Percentiles rank a stretch among this genome's conserved stretches.
phyloP scores from a whole-genome alignment of 1,140 invertebrate species.

The Drosophila repletoides region DNA sequence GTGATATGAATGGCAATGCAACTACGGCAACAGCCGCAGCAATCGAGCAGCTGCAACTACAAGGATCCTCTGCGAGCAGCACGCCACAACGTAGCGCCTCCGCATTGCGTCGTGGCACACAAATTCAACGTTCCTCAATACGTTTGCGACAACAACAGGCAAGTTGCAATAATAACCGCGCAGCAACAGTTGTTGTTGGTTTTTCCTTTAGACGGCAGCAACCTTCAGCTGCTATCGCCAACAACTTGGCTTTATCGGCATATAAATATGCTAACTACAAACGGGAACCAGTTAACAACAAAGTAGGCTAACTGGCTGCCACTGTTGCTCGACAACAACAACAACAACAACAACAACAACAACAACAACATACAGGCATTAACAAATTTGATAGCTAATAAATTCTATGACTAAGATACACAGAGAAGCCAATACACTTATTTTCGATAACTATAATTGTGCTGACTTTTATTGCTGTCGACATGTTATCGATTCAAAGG shows the following conservation, averaged over 20 bases:
- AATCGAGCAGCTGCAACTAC: conserved; percentile 13
- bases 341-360: conserved; percentile 1
- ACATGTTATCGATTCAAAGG: no score
- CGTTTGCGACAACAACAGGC: conserved; percentile 81
- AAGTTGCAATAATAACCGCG: conserved; percentile 30
- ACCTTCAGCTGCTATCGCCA: conserved; percentile 41
- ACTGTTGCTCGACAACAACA: conserved; percentile 22
- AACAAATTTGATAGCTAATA: neutral
- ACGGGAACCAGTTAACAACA: conserved; percentile 58
- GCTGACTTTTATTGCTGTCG: no score
- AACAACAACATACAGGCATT: neutral
- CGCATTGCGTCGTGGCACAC: conserved; percentile 61
- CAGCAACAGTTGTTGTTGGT: conserved; percentile 4
- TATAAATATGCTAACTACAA: conserved; percentile 42
- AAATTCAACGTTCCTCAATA: conserved; percentile 67
- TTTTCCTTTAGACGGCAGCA: conserved; percentile 27
- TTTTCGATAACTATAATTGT: no score
- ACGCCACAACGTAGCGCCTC: conserved; percentile 56
- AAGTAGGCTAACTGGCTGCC: conserved; percentile 69
- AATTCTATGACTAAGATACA: neutral
- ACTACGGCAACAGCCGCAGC: conserved; percentile 11
- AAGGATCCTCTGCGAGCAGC: neutral
- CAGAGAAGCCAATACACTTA: no score
- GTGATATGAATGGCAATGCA: conserved; percentile 67
- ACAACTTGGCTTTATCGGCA: conserved; percentile 65